These are phyloP conservation scores for Phortica magna DNA, from an alignment of 2,888 invertebrate genomes.

Conservation along the genomic window DNA sequence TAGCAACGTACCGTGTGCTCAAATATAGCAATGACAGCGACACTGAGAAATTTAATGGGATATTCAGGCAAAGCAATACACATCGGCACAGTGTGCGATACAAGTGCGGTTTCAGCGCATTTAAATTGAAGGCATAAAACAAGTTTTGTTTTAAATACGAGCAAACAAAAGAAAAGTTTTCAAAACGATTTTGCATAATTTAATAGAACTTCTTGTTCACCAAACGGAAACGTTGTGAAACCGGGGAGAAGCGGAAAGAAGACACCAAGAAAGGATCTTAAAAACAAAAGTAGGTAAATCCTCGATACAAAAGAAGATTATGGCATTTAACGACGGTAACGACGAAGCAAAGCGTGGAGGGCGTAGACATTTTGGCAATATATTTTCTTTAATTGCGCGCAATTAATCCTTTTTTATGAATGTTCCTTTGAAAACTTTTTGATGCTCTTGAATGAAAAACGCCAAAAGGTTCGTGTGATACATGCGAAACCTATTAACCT, in stretches of 20 bases:
- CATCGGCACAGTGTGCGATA: neutral
- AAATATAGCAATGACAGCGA: neutral
- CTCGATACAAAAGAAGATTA: conserved; percentile 27
- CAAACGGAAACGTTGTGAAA: conserved; percentile 6
- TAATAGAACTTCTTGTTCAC: conserved; percentile 11
- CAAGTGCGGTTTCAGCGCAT: neutral
- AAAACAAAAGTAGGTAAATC: conserved; percentile 30
- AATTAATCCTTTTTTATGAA: conserved; percentile 74
- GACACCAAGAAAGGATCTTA: neutral
- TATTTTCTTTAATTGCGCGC: conserved; percentile 75
- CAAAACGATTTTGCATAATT: conserved; percentile 31
- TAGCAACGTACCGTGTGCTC: neutral
- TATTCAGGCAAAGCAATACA: neutral
- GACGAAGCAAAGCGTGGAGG: neutral
- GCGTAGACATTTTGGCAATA: conserved; percentile 52
- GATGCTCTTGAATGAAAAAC: neutral
- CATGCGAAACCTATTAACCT: conserved; percentile 30
- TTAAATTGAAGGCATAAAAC: neutral
- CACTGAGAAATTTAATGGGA: neutral
- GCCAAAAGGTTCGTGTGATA: neutral
- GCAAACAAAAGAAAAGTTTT: conserved; percentile 31
- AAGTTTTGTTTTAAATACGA: conserved; percentile 1
- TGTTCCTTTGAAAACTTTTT: conserved; percentile 32
- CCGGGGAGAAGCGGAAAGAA: neutral
- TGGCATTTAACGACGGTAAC: neutral